Conservation (phyloP, 2,113 vertebrate genomes). For the Leucoraja erinaceus region DNA sequence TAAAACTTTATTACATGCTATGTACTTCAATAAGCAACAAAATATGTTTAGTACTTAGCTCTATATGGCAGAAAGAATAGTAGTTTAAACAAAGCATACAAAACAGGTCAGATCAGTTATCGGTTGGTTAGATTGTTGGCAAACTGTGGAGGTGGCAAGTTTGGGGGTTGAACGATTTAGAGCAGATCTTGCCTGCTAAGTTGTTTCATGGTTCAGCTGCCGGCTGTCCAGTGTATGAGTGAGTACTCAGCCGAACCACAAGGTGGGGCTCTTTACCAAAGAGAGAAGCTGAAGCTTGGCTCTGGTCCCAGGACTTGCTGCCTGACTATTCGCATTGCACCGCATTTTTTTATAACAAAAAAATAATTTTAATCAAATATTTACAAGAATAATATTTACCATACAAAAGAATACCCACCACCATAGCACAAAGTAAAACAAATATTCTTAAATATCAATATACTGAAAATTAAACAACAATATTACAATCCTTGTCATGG, state of each 20-base stretch:
- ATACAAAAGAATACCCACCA: too few species aligned
- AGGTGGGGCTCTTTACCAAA: conserved; percentile 20
- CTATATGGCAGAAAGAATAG: background rate
- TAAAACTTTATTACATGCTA: background rate
- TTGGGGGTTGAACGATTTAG: background rate
- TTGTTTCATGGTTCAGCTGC: background rate
- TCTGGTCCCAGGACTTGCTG: background rate
- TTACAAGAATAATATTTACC: too few species aligned
- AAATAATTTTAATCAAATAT: too few species aligned
- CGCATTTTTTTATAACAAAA: too few species aligned
- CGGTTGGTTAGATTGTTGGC: background rate
- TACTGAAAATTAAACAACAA: too few species aligned
- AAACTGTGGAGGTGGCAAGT: too few species aligned
- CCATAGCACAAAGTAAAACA: too few species aligned
- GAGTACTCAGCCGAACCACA: background rate
- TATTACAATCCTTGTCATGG: too few species aligned
- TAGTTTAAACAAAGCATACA: background rate
- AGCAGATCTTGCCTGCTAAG: background rate
- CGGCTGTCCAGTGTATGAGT: background rate
- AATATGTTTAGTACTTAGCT: background rate
- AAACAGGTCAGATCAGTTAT: background rate
- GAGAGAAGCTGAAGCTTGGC: background rate
- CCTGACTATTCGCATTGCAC: background rate
- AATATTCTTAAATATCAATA: too few species aligned
- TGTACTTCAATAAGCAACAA: background rate